phyloP scores from a whole-genome alignment of 1,140 invertebrate species.

The Pemphigus obesinymphae region DNA sequence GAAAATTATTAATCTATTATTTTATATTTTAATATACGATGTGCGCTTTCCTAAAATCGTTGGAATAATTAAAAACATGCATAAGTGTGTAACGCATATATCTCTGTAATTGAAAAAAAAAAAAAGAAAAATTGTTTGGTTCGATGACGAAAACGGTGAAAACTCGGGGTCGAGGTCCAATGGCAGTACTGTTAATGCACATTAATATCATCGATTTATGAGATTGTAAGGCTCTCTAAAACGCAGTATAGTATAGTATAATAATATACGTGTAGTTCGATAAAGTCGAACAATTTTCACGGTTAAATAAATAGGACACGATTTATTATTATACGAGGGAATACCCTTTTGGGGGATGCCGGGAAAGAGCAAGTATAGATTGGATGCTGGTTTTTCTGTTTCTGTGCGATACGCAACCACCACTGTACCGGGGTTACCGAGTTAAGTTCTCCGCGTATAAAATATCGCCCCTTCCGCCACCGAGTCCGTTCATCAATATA shows the following conservation, averaged over 20 bases:
- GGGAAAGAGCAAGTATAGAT: not conserved
- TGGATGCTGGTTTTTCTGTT: conserved; percentile 24
- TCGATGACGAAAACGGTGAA: not conserved
- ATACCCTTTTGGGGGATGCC: not conserved
- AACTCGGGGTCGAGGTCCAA: not conserved
- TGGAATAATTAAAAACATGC: no score
- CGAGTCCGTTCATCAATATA: conserved; percentile 23
- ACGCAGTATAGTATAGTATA: conserved; percentile 1
- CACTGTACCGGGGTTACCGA: not conserved
- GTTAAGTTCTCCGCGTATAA: conserved; percentile 9
- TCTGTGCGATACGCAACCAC: conserved; percentile 4
- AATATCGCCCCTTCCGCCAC: conserved; percentile 22
- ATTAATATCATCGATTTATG: conserved; percentile 10
- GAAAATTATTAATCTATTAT: no score
- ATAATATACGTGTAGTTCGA: not conserved
- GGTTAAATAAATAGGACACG: conserved; percentile 40
- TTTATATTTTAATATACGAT: no score
- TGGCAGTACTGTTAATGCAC: not conserved
- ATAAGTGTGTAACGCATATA: no score
- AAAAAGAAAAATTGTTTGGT: no score
- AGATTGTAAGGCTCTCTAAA: not conserved
- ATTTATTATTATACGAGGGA: conserved; percentile 10
- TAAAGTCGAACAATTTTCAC: conserved; percentile 40
- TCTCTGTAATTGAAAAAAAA: no score
- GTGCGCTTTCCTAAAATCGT: no score